A percentile compares a stretch with the other conserved stretches of the same genome.
Conservation (phyloP, 2,113 vertebrate genomes). For the Aphelocoma coerulescens region DNA sequence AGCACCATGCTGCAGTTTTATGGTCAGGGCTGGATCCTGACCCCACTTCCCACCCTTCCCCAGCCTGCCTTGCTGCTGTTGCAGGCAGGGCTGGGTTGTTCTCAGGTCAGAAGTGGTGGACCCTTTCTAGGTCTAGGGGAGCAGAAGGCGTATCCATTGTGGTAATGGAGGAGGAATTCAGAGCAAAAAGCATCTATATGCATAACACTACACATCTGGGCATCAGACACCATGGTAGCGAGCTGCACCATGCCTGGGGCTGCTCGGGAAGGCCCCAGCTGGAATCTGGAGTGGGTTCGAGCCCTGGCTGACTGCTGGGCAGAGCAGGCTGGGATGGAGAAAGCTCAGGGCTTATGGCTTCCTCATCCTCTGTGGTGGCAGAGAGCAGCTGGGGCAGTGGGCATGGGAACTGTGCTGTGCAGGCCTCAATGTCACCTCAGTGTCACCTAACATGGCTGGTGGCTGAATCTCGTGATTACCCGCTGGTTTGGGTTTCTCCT, state of each 20-base stretch:
- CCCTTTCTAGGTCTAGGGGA: accelerated
- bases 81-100: not conserved
- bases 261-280: not conserved
- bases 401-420: accelerated
- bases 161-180: not conserved
- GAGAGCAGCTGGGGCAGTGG: not conserved
- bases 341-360: not conserved
- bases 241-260: not conserved
- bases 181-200: not conserved
- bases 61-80: not conserved
- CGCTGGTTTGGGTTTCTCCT: not conserved
- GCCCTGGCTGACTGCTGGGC: not conserved
- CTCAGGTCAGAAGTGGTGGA: not conserved
- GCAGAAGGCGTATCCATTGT: not conserved
- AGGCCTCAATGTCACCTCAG: constrained; percentile 20
- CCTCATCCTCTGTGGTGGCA: not conserved
- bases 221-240: accelerated
- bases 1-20: not conserved
- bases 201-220: accelerated
- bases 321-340: not conserved
- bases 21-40: not conserved
- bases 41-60: not conserved
- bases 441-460: not conserved
- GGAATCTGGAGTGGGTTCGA: accelerated
- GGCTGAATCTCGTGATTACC: not conserved